phyloP scores from a whole-genome alignment of 1,140 invertebrate genomes.

The Antheraea mylitta region DNA sequence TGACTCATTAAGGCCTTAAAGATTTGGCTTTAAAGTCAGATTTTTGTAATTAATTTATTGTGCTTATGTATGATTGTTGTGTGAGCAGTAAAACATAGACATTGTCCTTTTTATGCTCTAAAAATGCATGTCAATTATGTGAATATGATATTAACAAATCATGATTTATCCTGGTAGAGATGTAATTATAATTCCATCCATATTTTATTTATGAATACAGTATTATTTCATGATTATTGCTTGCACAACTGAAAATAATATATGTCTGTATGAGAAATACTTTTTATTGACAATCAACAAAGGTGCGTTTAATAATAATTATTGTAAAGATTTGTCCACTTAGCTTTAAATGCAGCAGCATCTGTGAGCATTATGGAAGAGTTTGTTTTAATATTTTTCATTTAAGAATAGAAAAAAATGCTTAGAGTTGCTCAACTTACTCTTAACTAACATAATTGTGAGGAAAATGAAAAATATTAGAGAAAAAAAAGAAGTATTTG shows the following conservation, averaged over 20 bases:
- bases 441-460: conserved; percentile 26
- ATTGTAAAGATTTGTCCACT: conserved; percentile 61
- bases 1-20: background rate
- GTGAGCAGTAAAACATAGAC: background rate
- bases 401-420: conserved; percentile 36
- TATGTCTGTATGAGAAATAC: background rate
- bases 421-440: conserved; percentile 62
- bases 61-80: background rate
- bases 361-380: conserved; percentile 65
- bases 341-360: conserved; percentile 67
- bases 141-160: background rate
- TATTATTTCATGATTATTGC: background rate
- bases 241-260: background rate
- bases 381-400: conserved; percentile 63
- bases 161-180: conserved; percentile 1
- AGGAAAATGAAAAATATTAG: conserved; percentile 37
- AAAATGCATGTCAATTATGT: background rate
- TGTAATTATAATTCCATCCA: background rate
- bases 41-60: conserved; percentile 2
- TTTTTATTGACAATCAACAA: background rate
- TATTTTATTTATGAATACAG: conserved; percentile 2
- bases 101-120: background rate
- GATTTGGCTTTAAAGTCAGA: background rate
- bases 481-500: conserved; percentile 51
- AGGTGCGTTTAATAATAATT: conserved; percentile 1